These are phyloP conservation scores for Panzeria rudis DNA, from an alignment of 2,888 invertebrate genomes.

Conservation along the genomic window DNA sequence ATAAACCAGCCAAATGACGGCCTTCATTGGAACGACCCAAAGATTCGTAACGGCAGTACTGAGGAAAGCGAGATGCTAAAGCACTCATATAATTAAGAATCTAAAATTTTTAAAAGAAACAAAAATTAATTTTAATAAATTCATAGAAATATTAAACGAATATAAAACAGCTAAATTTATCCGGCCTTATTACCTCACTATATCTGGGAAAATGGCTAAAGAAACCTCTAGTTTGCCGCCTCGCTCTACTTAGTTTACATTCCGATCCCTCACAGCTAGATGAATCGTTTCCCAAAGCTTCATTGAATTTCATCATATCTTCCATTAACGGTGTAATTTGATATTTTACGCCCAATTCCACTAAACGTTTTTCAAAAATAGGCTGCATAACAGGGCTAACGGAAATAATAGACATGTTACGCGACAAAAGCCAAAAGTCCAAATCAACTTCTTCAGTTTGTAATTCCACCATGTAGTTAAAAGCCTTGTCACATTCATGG, in stretches of 20 bases:
- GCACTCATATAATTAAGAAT: slow-evolving; percentile 81
- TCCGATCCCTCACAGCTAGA: slow-evolving; percentile 74
- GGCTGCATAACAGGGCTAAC: slow-evolving; percentile 79
- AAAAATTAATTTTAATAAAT: background rate
- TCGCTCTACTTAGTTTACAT: slow-evolving; percentile 78
- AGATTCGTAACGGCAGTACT: slow-evolving; percentile 80
- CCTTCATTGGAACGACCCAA: slow-evolving; percentile 81
- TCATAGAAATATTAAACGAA: too few relatives aligned
- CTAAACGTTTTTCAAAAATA: slow-evolving; percentile 78
- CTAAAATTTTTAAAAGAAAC: slow-evolving; percentile 63
- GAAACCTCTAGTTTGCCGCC: slow-evolving; percentile 81
- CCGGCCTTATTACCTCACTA: slow-evolving; percentile 74
- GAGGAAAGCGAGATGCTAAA: slow-evolving; percentile 80
- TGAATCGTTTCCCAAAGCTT: slow-evolving; percentile 59
- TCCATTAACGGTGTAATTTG: slow-evolving; percentile 79
- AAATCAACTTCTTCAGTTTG: slow-evolving; percentile 79
- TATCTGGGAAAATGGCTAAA: slow-evolving; percentile 82
- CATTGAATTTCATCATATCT: slow-evolving; percentile 76
- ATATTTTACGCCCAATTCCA: slow-evolving; percentile 77
- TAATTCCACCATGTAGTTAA: slow-evolving; percentile 80
- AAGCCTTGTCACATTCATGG: slow-evolving; percentile 78
- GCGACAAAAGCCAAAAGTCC: slow-evolving; percentile 82
- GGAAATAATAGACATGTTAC: slow-evolving; percentile 81
- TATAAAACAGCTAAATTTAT: too few relatives aligned
- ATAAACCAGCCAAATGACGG: slow-evolving; percentile 80